Evolutionary conservation across 2,113 vertebrate species (phyloP), one percentile per base, ranked within the genome.

Genomic region (Onychostruthus taczanowskii): DNA sequence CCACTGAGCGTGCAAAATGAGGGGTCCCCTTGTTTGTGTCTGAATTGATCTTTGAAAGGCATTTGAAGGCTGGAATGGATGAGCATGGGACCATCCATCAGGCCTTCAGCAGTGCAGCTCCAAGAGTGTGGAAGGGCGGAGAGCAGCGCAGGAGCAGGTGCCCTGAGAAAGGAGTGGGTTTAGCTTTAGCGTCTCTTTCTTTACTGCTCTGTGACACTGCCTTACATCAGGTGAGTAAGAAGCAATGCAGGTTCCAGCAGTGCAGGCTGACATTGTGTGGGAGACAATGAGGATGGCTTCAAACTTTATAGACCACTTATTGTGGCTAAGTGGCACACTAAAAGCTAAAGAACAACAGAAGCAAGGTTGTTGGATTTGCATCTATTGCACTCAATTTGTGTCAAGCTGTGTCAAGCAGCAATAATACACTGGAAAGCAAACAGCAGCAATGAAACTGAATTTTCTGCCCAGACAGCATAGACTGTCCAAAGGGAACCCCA

Each of bases 1-100:
- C 3, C 11, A 46, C 22, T 4, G 11, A 46, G 22, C 1, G 0
- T 27, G n/a, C 13, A 67, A 35, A 79, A 46, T 24, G 8, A 61
- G 49, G 13, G 6, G 1, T 4, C 46, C 4, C 16, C 23, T 68
- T 69, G 6, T 61, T 68, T 66, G 11, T 46, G 28, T 7, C 43
- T 70, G 26, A 63, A 49, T 4, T 33, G 53, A 31, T 39, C 69
- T 74, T 49, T 61, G 37, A 62, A 77, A 62, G 31, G 18, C 26
- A 21, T 58, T 83, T 66, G 11, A 33, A 49, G 35, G 22, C 37
- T 4, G 1, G 19, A 10, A 3, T 27, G 59, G 30, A 18, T 41
- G 50, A 19, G 6, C 4, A 27, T 35, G 22, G 53, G 8, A 13
- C 22, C 10, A 58, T 44, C 28, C 24, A 17, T 39, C 31, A 70